phyloP scores from a whole-genome alignment of 1,140 invertebrate genomes.

The Zaprionus tsacasi region DNA sequence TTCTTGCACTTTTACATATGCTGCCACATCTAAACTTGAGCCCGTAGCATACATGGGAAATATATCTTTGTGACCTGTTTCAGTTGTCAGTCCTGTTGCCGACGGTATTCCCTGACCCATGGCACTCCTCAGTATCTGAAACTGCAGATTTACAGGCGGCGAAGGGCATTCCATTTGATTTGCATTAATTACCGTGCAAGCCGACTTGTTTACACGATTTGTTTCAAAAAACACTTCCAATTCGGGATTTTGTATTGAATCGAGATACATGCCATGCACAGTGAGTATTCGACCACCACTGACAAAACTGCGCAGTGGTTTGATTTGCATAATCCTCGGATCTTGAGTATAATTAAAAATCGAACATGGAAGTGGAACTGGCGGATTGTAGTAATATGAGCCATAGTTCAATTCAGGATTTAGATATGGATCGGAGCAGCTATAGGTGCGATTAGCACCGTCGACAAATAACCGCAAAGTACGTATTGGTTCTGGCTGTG shows the following conservation, averaged over 20 bases:
- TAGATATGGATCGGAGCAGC: constrained; percentile 68
- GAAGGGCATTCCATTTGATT: constrained; percentile 98
- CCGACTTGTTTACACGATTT: constrained; percentile 90
- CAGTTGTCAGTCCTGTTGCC: constrained; percentile 29
- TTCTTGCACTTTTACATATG: constrained; percentile 84
- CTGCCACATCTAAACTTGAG: constrained; percentile 58
- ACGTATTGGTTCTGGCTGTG: constrained; percentile 85
- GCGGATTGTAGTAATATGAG: constrained; percentile 40
- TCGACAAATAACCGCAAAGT: constrained; percentile 92
- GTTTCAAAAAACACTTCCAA: constrained; percentile 87
- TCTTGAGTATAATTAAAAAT: constrained; percentile 96
- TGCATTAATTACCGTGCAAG: constrained; percentile 93
- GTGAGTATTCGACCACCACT: constrained; percentile 97
- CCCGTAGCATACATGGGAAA: constrained; percentile 56
- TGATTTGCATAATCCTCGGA: constrained; percentile 97
- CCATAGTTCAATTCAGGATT: background rate
- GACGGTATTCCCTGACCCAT: constrained; percentile 1
- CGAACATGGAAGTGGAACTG: constrained; percentile 57
- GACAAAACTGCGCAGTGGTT: constrained; percentile 93
- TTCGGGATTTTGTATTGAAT: constrained; percentile 95
- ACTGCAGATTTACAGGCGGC: constrained; percentile 90
- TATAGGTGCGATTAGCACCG: constrained; percentile 90
- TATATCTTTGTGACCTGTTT: constrained; percentile 33
- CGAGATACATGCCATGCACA: constrained; percentile 95
- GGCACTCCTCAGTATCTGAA: constrained; percentile 56